A percentile compares a stretch with the other conserved stretches of the same genome.
These are phyloP conservation scores for Hartigia nigra DNA, from an alignment of 2,888 invertebrate genomes.

Conservation along the genomic window DNA sequence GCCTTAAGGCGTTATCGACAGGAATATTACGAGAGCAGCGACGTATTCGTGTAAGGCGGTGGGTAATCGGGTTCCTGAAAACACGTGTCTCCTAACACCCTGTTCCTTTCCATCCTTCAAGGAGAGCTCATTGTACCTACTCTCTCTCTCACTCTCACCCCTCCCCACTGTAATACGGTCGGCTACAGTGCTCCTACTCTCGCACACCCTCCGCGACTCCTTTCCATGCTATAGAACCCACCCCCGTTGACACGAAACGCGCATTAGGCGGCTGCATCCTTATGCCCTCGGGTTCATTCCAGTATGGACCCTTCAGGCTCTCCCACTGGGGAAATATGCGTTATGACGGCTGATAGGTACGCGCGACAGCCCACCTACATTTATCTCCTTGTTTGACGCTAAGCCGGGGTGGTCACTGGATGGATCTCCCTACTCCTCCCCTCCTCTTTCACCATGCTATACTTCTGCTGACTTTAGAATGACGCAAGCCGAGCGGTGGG, in stretches of 20 bases:
- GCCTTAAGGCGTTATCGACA: constrained; percentile 33
- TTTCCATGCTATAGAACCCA: constrained; percentile 42
- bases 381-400: constrained; percentile 10
- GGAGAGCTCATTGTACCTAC: neutral
- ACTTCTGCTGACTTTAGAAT: neutral
- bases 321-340: constrained; percentile 24
- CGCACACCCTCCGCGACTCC: constrained; percentile 38
- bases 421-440: neutral
- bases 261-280: constrained; percentile 62
- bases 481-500: neutral
- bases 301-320: constrained; percentile 25
- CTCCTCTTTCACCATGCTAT: no score
- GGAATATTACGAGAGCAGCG: constrained; percentile 39
- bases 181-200: constrained; percentile 16
- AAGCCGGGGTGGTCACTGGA: neutral
- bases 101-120: neutral
- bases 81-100: constrained; percentile 52
- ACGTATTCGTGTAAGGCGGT: constrained; percentile 54
- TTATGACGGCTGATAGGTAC: constrained; percentile 33
- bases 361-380: constrained; percentile 11
- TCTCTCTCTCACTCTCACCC: constrained; percentile 6
- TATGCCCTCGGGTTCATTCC: constrained; percentile 35
- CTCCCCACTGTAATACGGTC: neutral
- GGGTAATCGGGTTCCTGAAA: constrained; percentile 57
- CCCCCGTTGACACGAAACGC: constrained; percentile 61